Percentiles rank a stretch among this genome's conserved stretches.
Evolutionary conservation across 2,888 invertebrate genomes (phyloP).

Genomic region (Empis livida): DNA sequence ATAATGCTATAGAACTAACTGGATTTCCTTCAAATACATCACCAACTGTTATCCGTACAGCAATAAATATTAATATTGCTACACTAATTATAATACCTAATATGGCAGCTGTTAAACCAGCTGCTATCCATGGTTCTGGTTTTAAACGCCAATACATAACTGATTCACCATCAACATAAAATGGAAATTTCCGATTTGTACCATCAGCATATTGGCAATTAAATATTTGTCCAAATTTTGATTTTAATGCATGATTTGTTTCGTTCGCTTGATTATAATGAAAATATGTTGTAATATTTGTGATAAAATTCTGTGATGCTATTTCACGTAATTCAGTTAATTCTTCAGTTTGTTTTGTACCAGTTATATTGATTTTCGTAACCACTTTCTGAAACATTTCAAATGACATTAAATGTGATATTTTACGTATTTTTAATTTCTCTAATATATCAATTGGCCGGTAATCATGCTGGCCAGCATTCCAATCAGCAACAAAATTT

Average conservation of each 20-base stretch:
- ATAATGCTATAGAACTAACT: conserved; percentile 37
- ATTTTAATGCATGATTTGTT: conserved; percentile 29
- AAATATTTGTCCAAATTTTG: conserved; percentile 33
- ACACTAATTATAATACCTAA: conserved; percentile 48
- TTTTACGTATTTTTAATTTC: conserved; percentile 25
- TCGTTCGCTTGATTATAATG: conserved; percentile 31
- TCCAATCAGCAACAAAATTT: conserved; percentile 30
- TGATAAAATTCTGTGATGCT: conserved; percentile 31
- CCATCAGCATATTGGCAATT: conserved; percentile 30
- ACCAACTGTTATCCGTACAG: conserved; percentile 47
- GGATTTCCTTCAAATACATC: conserved; percentile 58
- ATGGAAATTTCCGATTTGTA: conserved; percentile 29
- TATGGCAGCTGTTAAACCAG: conserved; percentile 50
- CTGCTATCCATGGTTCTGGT: conserved; percentile 44
- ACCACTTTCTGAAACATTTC: conserved; percentile 31
- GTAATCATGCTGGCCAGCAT: conserved; percentile 15
- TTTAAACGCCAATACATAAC: conserved; percentile 36
- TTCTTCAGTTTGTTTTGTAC: conserved; percentile 15
- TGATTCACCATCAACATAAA: conserved; percentile 32
- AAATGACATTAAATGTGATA: conserved; percentile 28
- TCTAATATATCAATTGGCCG: conserved; percentile 22
- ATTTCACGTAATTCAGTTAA: conserved; percentile 28
- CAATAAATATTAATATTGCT: conserved; percentile 50
- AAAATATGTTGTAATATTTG: conserved; percentile 32
- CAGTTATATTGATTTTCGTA: not conserved